phyloP scores from a whole-genome alignment of 2,888 invertebrate genomes.

The Pseudococcus jackbeardsleyi region DNA sequence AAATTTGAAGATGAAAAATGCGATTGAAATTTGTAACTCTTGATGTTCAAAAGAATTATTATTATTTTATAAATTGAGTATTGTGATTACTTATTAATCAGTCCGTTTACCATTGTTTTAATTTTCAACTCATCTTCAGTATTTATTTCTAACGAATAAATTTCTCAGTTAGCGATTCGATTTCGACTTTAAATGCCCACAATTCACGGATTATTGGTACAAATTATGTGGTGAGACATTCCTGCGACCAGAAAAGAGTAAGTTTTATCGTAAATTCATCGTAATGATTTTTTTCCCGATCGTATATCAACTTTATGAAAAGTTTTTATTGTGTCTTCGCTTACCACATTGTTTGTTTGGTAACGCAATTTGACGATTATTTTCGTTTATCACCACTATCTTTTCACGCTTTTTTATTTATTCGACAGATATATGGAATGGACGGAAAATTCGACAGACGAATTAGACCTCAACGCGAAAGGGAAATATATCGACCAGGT shows the following conservation, averaged over 20 bases:
- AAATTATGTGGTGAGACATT: constrained; percentile 35
- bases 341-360: constrained; percentile 53
- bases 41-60: constrained; percentile 1
- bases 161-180: neutral
- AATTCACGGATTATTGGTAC: neutral
- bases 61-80: neutral
- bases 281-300: neutral
- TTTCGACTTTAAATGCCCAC: constrained; percentile 14
- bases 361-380: neutral
- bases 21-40: constrained; percentile 35
- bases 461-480: constrained; percentile 71
- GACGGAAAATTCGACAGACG: constrained; percentile 71
- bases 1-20: constrained; percentile 21
- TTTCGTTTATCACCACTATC: neutral
- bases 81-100: constrained; percentile 3
- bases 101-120: neutral
- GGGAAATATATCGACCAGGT: constrained; percentile 82
- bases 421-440: constrained; percentile 45
- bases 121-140: neutral
- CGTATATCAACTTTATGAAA: neutral
- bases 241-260: neutral
- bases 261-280: neutral
- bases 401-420: neutral
- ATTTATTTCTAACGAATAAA: neutral
- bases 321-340: constrained; percentile 28